phyloP scores from a whole-genome alignment of 2,113 vertebrate species.

The Alces alces region DNA sequence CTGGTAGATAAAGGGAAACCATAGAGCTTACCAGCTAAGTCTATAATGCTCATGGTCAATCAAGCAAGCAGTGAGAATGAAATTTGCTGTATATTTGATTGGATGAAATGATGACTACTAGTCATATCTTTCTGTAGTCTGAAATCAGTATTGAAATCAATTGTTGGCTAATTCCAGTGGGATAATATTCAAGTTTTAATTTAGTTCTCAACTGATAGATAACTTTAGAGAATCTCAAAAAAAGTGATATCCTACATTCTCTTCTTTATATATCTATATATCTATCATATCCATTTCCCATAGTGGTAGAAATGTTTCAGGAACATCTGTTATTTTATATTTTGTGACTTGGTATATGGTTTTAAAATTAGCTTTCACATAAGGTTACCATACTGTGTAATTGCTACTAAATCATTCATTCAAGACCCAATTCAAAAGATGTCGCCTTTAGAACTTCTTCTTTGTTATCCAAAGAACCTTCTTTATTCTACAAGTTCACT shows the following conservation, averaged over 20 bases:
- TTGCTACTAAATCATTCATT: not conserved
- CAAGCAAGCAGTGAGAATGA: not conserved
- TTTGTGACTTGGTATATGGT: not conserved
- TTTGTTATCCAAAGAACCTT: not conserved
- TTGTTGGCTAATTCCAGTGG: not conserved
- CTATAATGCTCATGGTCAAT: not conserved
- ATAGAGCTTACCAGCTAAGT: not conserved
- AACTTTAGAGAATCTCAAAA: not conserved
- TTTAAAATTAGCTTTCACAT: not conserved
- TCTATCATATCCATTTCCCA: not conserved
- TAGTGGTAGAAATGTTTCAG: not conserved
- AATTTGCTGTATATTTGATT: not conserved
- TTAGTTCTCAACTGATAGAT: not conserved
- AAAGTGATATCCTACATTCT: not conserved
- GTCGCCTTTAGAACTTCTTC: not conserved
- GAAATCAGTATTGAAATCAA: not conserved
- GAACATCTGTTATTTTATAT: not conserved
- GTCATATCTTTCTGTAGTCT: not conserved
- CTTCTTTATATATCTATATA: not conserved
- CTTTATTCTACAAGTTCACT: not conserved
- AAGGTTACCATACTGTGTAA: not conserved
- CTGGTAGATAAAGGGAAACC: not conserved
- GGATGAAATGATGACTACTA: not conserved
- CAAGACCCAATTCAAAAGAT: not conserved
- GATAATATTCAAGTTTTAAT: not conserved